Evolutionary conservation across 2,113 vertebrate species (phyloP).

Genomic region (Bombycilla garrulus): DNA sequence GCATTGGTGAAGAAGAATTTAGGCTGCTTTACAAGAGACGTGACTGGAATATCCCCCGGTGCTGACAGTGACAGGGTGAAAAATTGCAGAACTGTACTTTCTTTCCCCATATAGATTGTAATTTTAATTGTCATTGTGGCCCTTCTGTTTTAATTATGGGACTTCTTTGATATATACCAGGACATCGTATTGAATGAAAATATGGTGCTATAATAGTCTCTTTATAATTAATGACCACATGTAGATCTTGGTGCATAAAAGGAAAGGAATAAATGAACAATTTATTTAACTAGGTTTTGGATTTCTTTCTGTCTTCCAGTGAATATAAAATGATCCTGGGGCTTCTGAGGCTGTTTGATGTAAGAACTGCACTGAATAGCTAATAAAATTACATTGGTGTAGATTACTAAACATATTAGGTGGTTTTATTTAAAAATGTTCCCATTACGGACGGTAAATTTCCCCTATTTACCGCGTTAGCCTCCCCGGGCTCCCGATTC

Average conservation of each 20-base stretch:
- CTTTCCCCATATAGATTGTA: conserved; percentile 86
- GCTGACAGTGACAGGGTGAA: conserved; percentile 87
- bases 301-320: conserved; percentile 80
- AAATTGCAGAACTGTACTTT: conserved; percentile 86
- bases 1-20: conserved; percentile 86
- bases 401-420: conserved; percentile 73
- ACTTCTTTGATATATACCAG: conserved; percentile 88
- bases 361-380: conserved; percentile 68
- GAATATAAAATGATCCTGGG: conserved; percentile 79
- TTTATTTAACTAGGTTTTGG: conserved; percentile 89
- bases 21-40: conserved; percentile 84
- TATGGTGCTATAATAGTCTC: conserved; percentile 87
- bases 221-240: conserved; percentile 89
- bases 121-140: conserved; percentile 89
- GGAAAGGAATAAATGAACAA: conserved; percentile 87
- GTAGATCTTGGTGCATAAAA: conserved; percentile 86
- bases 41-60: conserved; percentile 79
- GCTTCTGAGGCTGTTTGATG: conserved; percentile 78
- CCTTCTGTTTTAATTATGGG: conserved; percentile 89
- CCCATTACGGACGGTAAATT: conserved; percentile 33
- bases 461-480: conserved; percentile 49
- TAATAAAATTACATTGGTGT: conserved; percentile 74
- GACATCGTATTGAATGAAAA: conserved; percentile 87
- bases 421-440: conserved; percentile 66
- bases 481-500: not conserved